These are phyloP conservation scores for Lanius ludovicianus DNA, from an alignment of 2,113 vertebrate species.

Conservation along the genomic window DNA sequence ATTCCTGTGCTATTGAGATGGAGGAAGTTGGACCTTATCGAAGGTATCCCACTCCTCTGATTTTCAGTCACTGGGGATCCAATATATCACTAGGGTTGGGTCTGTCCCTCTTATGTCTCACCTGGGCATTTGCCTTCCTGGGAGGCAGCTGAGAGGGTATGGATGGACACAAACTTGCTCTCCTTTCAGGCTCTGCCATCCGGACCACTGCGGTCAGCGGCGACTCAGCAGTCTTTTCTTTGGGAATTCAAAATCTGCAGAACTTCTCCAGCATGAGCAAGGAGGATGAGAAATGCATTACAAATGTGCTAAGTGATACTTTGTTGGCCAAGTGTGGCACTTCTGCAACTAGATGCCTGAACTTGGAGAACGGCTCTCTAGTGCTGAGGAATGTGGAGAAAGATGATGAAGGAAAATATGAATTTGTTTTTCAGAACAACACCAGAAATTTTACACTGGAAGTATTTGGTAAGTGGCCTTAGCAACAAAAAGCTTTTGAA, in stretches of 20 bases:
- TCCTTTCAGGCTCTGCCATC: slow-evolving; percentile 20
- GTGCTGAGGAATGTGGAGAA: slow-evolving; percentile 31
- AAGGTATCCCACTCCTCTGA: not conserved
- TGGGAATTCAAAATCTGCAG: slow-evolving; percentile 26
- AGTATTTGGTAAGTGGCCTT: slow-evolving; percentile 57
- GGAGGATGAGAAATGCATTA: not conserved
- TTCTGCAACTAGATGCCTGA: not conserved
- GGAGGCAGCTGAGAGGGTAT: not conserved
- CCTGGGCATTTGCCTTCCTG: not conserved
- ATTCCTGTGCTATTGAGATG: not conserved
- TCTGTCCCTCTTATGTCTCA: not conserved
- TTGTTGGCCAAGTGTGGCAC: not conserved
- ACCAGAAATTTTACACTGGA: not conserved
- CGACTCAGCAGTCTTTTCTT: not conserved
- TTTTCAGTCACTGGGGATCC: not conserved
- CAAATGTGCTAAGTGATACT: not conserved
- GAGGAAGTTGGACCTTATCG: not conserved
- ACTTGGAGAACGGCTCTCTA: slow-evolving; percentile 7
- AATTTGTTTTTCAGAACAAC: slow-evolving; percentile 2
- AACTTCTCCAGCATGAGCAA: slow-evolving; percentile 14
- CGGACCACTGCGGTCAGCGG: not conserved
- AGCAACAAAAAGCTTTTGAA: not conserved
- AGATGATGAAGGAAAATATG: not conserved
- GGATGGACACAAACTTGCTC: not conserved
- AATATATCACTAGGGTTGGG: not conserved